A percentile compares a stretch with the other conserved stretches of the same genome.
Evolutionary conservation across 2,797 vertebrate species (phyloP).

Genomic region (Myotis findleyi): DNA sequence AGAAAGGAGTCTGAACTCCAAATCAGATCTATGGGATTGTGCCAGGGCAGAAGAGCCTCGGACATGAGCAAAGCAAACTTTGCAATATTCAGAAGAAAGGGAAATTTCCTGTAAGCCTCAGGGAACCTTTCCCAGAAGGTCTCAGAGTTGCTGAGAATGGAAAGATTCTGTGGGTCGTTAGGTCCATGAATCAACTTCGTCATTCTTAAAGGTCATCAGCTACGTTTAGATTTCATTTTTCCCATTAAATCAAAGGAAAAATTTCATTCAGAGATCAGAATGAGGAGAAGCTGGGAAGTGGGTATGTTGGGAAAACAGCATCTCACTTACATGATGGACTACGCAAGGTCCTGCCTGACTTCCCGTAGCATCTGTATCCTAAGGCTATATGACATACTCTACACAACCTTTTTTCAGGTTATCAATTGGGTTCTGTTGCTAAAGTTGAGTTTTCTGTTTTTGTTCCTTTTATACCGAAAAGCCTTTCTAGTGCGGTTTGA

Average conservation of each 20-base stretch:
- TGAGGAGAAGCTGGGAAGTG: neutral
- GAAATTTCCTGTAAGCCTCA: neutral
- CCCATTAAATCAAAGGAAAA: constrained; percentile 1
- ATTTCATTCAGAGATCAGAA: neutral
- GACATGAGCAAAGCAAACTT: neutral
- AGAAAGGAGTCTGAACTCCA: neutral
- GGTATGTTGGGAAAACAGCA: neutral
- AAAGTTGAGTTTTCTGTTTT: neutral
- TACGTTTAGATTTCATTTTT: constrained; percentile 5
- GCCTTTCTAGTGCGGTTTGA: neutral
- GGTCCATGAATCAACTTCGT: neutral
- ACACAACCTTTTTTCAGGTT: neutral
- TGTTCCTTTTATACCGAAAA: constrained; percentile 29
- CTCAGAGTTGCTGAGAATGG: constrained; percentile 38
- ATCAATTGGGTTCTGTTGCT: neutral
- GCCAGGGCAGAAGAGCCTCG: neutral
- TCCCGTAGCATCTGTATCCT: neutral
- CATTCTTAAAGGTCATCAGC: neutral
- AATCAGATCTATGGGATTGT: neutral
- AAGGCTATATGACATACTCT: neutral
- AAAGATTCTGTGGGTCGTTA: neutral
- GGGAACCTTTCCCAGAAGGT: constrained; percentile 43
- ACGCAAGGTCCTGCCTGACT: neutral
- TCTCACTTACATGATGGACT: neutral
- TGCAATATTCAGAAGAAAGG: neutral